Base-by-base conservation (phyloP, 1,140 invertebrate species). In the Drosophila teissieri region DNA sequence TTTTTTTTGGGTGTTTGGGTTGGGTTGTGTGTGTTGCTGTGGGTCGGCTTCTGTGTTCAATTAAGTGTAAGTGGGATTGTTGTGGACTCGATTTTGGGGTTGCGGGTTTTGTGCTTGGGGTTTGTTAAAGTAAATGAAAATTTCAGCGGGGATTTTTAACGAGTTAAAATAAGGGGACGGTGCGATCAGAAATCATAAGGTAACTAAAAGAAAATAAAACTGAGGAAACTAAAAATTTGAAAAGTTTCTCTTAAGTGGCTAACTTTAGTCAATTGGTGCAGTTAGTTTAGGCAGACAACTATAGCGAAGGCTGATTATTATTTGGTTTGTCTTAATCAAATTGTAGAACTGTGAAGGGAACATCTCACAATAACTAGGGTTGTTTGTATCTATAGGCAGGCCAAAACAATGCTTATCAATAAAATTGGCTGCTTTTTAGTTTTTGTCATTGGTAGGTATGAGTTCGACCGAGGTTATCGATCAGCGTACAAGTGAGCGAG, bases 281-380 rank as follows among this genome's bases (percentile, higher is more conserved):
- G 82, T 85, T 85, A 81, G 73, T 80, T 60, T 22, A 64, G 51
- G 65, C 45, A 73, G 61, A 58, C 73, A 51, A 67, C 24, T 37
- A 40, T 44, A 63, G 52, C 44, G 65, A 73, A 36, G 48, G 12
- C 54, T 45, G 24, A 44, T 60, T 42, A 37, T 53, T 34, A 22
- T 49, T 45, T 57, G 42, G 27, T 57, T 75, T 65, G 61, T 79
- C 51, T 51, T 67, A 48, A 73, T 80, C 65, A 79, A 80, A 91
- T 91, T 80, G 83, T 63, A 92, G 91, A 92, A 92, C 91, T 92
- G 91, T 92, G 91, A 91, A 92, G 85, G 91, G 91, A 86, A 91
- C 90, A 79, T 92, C 91, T 92, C 91, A 92, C 91, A 92, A 89
- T 76, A 77, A 70, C 75, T 83, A 78, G 73, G 82, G 62, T 81